phyloP scores from a whole-genome alignment of 2,797 vertebrate species.

The Mallotus villosus region DNA sequence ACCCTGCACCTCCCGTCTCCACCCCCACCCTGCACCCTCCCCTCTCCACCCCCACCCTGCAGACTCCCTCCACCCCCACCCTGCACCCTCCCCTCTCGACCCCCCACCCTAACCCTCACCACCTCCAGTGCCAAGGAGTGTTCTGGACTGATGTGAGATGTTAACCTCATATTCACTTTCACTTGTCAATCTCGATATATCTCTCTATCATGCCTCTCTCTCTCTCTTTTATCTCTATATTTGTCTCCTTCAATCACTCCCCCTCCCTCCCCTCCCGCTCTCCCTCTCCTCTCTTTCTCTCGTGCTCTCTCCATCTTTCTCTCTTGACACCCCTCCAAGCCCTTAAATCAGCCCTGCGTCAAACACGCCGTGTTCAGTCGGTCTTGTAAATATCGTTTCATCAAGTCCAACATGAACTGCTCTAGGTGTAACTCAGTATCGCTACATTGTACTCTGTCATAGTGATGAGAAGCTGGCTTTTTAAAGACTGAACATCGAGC shows the following conservation, averaged over 20 bases:
- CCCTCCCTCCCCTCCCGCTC: no score
- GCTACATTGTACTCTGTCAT: slow-evolving; percentile 19
- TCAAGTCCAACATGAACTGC: slow-evolving; percentile 44
- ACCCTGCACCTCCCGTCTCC: not conserved
- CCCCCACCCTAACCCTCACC: no score
- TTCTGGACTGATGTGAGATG: not conserved
- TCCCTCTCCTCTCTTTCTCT: not conserved
- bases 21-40: not conserved
- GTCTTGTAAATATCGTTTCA: slow-evolving; percentile 62
- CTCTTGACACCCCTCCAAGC: slow-evolving; percentile 14
- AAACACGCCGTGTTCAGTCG: slow-evolving; percentile 54
- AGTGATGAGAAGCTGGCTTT: not conserved
- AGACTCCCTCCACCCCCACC: no score
- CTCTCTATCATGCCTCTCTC: not conserved
- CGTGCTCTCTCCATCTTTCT: not conserved
- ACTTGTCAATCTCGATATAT: no score
- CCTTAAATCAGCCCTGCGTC: slow-evolving; percentile 32
- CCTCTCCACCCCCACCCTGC: not conserved
- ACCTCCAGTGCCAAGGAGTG: no score
- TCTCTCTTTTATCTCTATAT: not conserved
- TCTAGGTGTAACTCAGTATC: slow-evolving; percentile 47
- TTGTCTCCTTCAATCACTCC: not conserved
- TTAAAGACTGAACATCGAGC: no score
- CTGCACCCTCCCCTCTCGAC: no score
- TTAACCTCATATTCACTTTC: not conserved